Evolutionary conservation across 2,113 vertebrate genomes (phyloP), one percentile per base, ranked within the genome.

Genomic region (Panurus biarmicus): DNA sequence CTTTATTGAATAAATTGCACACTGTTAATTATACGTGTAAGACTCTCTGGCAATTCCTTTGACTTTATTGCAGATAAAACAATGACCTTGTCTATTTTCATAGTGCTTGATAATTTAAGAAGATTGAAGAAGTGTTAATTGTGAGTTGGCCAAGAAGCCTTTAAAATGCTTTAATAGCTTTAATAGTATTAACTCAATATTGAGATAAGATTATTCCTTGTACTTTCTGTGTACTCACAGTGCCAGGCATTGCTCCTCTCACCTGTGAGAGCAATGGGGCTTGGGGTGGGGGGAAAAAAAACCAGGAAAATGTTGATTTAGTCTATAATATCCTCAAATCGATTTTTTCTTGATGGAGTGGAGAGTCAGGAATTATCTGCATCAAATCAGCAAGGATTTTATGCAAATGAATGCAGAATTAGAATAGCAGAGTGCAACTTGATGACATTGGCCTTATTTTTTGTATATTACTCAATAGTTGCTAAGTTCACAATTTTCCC

Each of bases 1-100:
- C 64, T 90, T 70, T 95, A 92, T 88, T 92, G 86, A 95, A 95
- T 94, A 96, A 95, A 97, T 96, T 92, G 91, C 66, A 65, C 20
- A 33, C 75, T 75, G 53, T 71, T 87, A 96, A 95, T 85, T 97
- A 86, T 28, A 84, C 15, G 40, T 84, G 79, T 86, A 92, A 84
- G 75, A 60, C 33, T 77, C 66, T 47, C 77, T 12, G 7, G 86
- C 77, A 95, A 85, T 94, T 89, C 81, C 73, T 96, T 89, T 88
- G 81, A 79, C 83, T 94, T 92, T 92, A 88, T 65, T 89, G 75
- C 65, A 91, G 93, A 80, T 95, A 87, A 89, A 96, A 77, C 64
- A 94, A 91, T 56, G 85, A 87, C 85, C 87, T 94, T 93, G 84
- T 80, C 70, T 94, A 24, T 89, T 86, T 89, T 89, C 76, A 89